A percentile compares a stretch with the other conserved stretches of the same genome.
Evolutionary conservation across 1,140 invertebrate species (phyloP).

Genomic region (Microplitis demolitor): DNA sequence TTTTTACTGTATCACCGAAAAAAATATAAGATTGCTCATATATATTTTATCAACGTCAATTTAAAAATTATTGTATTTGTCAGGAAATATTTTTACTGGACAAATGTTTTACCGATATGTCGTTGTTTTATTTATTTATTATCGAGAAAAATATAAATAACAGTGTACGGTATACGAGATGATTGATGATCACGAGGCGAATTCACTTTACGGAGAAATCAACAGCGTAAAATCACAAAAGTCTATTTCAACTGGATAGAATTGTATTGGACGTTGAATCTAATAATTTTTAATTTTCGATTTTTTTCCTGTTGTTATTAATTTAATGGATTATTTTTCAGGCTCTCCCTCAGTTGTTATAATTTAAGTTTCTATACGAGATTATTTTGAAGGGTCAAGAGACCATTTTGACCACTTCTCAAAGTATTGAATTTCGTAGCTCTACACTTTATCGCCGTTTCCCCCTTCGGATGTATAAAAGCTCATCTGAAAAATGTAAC

Average conservation of each 20-base stretch:
- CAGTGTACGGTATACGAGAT: slow-evolving; percentile 17
- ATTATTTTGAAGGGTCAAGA: slow-evolving; percentile 14
- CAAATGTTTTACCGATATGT: slow-evolving; percentile 28
- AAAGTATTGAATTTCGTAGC: slow-evolving; percentile 27
- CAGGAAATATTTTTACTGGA: slow-evolving; percentile 16
- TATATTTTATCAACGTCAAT: slow-evolving; percentile 11
- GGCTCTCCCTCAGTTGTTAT: not conserved
- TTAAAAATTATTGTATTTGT: slow-evolving; percentile 19
- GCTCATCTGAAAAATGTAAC: slow-evolving; percentile 30
- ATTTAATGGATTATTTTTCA: slow-evolving; percentile 10
- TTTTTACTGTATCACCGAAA: no score
- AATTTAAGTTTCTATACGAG: slow-evolving; percentile 15
- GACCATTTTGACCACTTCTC: not conserved
- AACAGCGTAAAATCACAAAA: not conserved
- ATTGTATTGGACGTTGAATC: slow-evolving; percentile 6
- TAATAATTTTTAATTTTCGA: no score
- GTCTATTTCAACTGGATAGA: not conserved
- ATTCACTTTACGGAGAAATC: slow-evolving; percentile 10
- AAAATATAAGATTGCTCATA: not conserved
- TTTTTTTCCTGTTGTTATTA: not conserved
- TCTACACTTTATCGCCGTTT: not conserved
- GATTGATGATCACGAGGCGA: slow-evolving; percentile 24
- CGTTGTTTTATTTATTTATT: not conserved
- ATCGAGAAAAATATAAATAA: not conserved
- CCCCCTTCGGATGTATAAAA: slow-evolving; percentile 16